Percentiles rank a stretch among this genome's conserved stretches.
These are phyloP conservation scores for Limosa lapponica DNA, from an alignment of 2,797 vertebrate genomes.

Conservation along the genomic window DNA sequence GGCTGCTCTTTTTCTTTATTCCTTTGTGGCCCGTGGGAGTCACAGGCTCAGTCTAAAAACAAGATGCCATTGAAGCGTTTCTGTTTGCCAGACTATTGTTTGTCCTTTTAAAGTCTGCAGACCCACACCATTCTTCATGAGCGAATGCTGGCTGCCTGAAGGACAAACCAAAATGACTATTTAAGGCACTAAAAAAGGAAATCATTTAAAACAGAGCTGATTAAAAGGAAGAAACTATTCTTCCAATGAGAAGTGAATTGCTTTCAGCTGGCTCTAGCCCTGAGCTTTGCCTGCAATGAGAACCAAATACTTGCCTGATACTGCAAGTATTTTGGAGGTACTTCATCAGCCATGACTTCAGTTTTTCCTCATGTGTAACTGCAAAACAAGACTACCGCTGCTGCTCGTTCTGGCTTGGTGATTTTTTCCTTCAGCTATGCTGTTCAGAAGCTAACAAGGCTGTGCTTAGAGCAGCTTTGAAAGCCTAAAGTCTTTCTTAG, in stretches of 20 bases:
- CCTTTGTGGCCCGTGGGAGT: background rate
- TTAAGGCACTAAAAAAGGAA: constrained; percentile 63
- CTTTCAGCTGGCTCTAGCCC: constrained; percentile 54
- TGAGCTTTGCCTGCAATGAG: background rate
- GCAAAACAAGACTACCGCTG: background rate
- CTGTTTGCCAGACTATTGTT: constrained; percentile 57
- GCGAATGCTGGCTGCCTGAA: constrained; percentile 20
- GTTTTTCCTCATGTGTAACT: background rate
- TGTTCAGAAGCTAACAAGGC: background rate
- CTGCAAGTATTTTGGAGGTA: constrained; percentile 30
- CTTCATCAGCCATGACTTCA: background rate
- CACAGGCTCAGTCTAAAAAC: background rate
- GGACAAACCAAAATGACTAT: constrained; percentile 51
- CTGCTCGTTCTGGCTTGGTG: background rate
- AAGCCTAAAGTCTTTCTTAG: background rate
- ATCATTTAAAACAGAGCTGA: constrained; percentile 49
- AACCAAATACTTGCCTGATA: constrained; percentile 29
- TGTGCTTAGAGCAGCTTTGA: background rate
- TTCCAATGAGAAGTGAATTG: constrained; percentile 41
- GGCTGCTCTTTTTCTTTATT: background rate
- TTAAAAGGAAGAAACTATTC: constrained; percentile 57
- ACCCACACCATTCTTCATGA: constrained; percentile 8
- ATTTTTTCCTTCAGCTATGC: background rate
- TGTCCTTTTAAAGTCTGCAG: constrained; percentile 43
- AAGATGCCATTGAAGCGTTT: background rate